Percentiles rank a stretch among this genome's conserved stretches.
Conservation (phyloP, 2,113 vertebrate genomes). For the Halcyon senegalensis region DNA sequence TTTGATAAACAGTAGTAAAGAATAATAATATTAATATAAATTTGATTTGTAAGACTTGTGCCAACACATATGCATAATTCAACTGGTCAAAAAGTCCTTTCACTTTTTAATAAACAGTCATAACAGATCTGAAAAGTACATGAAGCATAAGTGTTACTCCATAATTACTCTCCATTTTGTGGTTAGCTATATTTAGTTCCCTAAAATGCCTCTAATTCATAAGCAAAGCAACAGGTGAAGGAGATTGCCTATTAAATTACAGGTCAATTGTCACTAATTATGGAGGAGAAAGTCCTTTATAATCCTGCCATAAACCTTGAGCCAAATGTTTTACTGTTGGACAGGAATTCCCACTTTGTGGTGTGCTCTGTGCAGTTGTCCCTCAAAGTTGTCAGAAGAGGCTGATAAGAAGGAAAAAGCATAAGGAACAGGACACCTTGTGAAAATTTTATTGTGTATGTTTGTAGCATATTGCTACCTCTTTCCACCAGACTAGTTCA, state of each 20-base stretch:
- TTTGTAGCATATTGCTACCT: neutral
- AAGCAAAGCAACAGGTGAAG: neutral
- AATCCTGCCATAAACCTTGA: neutral
- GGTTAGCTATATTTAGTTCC: neutral
- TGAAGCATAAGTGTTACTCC: neutral
- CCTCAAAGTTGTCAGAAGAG: neutral
- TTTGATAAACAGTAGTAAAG: neutral
- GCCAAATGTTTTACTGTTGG: accelerated
- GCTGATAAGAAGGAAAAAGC: neutral
- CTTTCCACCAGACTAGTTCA: neutral
- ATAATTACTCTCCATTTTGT: neutral
- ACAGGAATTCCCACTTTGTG: neutral
- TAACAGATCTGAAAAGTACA: neutral
- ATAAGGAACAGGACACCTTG: neutral
- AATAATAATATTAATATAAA: neutral
- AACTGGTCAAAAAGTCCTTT: neutral
- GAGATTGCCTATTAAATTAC: neutral
- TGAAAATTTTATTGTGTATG: neutral
- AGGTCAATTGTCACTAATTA: neutral
- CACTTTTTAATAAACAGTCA: neutral
- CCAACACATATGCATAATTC: neutral
- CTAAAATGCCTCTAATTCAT: neutral
- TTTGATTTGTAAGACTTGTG: neutral
- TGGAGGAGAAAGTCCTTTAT: neutral
- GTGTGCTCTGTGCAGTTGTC: neutral